Percentiles rank a stretch among this genome's conserved stretches.
Evolutionary conservation across 2,888 invertebrate genomes (phyloP).

Genomic region (Cryptocheilus praepositus): DNA sequence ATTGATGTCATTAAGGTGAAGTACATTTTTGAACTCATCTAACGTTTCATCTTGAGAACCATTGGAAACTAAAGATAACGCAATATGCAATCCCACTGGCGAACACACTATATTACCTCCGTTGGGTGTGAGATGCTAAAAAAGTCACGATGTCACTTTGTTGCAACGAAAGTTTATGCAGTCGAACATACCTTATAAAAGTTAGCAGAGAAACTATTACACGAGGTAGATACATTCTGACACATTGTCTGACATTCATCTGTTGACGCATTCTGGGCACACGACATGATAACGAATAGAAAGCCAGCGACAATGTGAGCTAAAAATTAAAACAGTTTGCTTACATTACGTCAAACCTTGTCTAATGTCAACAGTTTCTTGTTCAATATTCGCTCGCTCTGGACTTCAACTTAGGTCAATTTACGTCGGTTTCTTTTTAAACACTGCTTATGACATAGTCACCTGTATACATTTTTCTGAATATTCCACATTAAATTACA

Average conservation of each 20-base stretch:
- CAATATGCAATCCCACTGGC: slow-evolving; percentile 67
- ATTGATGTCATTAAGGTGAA: slow-evolving; percentile 42
- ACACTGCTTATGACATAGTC: too few relatives aligned
- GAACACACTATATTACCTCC: slow-evolving; percentile 62
- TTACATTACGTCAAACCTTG: too few relatives aligned
- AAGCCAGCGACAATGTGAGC: too few relatives aligned
- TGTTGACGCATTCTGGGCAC: neutral
- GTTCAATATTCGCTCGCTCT: too few relatives aligned
- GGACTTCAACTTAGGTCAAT: too few relatives aligned
- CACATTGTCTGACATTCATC: neutral
- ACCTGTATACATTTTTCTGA: too few relatives aligned
- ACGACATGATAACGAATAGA: too few relatives aligned
- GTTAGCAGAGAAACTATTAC: slow-evolving; percentile 34
- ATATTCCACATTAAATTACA: too few relatives aligned
- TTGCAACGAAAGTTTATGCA: slow-evolving; percentile 9
- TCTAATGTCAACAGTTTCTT: too few relatives aligned
- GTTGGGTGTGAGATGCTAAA: slow-evolving; percentile 45
- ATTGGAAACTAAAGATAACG: slow-evolving; percentile 65
- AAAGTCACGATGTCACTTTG: slow-evolving; percentile 22
- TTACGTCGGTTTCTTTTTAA: too few relatives aligned
- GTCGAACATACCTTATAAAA: slow-evolving; percentile 40
- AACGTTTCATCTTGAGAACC: slow-evolving; percentile 60
- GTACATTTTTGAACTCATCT: slow-evolving; percentile 51
- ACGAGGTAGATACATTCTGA: slow-evolving; percentile 36
- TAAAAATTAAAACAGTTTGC: too few relatives aligned